A percentile compares a stretch with the other conserved stretches of the same genome.
phyloP scores from a whole-genome alignment of 2,888 invertebrate genomes.

The Dicycla oo region DNA sequence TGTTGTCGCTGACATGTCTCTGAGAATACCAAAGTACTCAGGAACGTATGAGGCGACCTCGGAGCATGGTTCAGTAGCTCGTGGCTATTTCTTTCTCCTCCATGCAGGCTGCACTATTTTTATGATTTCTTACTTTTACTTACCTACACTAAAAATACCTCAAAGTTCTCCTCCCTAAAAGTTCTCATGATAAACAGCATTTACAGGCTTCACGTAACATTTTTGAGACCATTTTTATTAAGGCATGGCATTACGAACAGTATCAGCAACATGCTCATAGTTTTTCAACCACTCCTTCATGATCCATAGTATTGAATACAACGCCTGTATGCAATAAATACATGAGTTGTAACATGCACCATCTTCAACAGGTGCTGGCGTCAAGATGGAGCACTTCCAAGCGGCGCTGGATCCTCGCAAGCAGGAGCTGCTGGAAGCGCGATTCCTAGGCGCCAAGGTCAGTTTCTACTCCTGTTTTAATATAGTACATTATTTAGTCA shows the following conservation, averaged over 20 bases:
- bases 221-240: conserved; percentile 1
- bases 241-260: neutral
- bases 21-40: neutral
- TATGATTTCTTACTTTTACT: neutral
- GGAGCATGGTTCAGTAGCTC: neutral
- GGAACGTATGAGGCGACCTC: neutral
- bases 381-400: conserved; percentile 99
- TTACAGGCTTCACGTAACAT: neutral
- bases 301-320: conserved; percentile 33
- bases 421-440: conserved; percentile 99
- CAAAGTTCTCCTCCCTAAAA: neutral
- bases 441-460: conserved; percentile 98
- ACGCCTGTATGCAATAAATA: conserved; percentile 46
- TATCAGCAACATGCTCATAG: neutral
- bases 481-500: conserved; percentile 16
- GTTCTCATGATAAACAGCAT: conserved; percentile 1
- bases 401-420: conserved; percentile 99
- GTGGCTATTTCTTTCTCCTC: neutral
- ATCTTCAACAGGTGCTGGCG: conserved; percentile 94
- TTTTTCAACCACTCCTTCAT: neutral
- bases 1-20: neutral
- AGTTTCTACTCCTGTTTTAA: conserved; percentile 82
- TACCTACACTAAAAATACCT: neutral
- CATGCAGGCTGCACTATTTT: neutral
- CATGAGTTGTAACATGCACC: conserved; percentile 65